Conservation (phyloP, 2,888 invertebrate genomes). For the Folsomia candida region DNA sequence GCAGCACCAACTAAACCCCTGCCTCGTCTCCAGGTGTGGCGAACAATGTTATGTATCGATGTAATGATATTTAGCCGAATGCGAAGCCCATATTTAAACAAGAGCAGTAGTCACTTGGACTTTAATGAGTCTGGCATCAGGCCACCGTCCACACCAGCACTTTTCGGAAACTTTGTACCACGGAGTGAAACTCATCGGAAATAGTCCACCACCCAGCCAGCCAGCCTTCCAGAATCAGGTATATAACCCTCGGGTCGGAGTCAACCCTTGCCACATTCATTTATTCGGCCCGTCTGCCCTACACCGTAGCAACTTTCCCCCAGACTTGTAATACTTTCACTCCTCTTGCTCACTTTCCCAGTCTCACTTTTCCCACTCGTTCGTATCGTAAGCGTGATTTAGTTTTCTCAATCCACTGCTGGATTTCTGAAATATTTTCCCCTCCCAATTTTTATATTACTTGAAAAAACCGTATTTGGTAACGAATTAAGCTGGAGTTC, state of each 20-base stretch:
- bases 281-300: not conserved
- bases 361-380: not conserved
- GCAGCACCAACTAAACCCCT: not conserved
- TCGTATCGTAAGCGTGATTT: no score
- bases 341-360: not conserved
- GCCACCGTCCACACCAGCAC: not conserved
- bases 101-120: not conserved
- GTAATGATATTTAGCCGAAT: not conserved
- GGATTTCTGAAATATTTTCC: not conserved
- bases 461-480: no score
- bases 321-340: no score
- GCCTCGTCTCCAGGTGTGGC: not conserved
- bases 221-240: not conserved
- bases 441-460: not conserved
- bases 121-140: not conserved
- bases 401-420: no score
- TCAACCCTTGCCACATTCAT: not conserved
- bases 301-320: not conserved
- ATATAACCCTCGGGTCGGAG: not conserved
- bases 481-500: slow-evolving; percentile 49
- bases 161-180: not conserved
- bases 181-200: not conserved
- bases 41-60: not conserved
- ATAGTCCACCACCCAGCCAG: no score
- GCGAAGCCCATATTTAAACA: not conserved